Base-by-base conservation (phyloP, 37 sponge, comb jelly and placozoan genomes). In the Eunapius fragilis region DNA sequence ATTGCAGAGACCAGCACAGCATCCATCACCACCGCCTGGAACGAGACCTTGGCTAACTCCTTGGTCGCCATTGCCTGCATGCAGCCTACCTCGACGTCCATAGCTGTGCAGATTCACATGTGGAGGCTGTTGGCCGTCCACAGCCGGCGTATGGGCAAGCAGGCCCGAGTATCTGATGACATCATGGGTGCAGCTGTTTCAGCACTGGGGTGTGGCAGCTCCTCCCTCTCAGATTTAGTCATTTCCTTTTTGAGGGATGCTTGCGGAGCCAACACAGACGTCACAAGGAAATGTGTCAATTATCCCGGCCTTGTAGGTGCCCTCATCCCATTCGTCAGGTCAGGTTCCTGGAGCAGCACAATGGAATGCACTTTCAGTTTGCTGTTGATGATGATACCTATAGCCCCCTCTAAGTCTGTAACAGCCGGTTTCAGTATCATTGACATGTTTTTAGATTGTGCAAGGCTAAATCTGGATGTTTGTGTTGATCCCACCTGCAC, bases 81-180 rank as follows among this genome's bases (percentile, higher is more conserved):
- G 72, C 68, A 86, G 32, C 32, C 76, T 70, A 69, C n/a, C n/a
- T n/a, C n/a, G n/a, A n/a, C 76, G 6, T 33, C 73, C 67, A 14
- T 25, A 3, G 48, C 37, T 30, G 25, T 88, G 4, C 92, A 92
- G 82, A 35, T 68, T 4, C 31, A 81, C 5, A 75, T 85, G 58
- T 92, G 92, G 92, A 32, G 38, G 48, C 49, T 91, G 27, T 28
- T 91, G 25, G 22, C 35, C 3, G 71, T 70, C 19, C 35, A 87
- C 13, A 75, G 80, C 49, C 74, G 70, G 30, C 37, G 22, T 4
- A 70, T 19, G 17, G 22, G 22, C 19, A 58, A 17, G 19, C 14
- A 58, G 14, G 19, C 7, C 1, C 14, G 2, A 19, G 58, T 58
- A 11, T 19, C 58, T 17, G 58, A 17, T 58, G 22, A 58, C 14